Evolutionary conservation across 2,797 vertebrate genomes (phyloP).

Genomic region (Limosa lapponica): DNA sequence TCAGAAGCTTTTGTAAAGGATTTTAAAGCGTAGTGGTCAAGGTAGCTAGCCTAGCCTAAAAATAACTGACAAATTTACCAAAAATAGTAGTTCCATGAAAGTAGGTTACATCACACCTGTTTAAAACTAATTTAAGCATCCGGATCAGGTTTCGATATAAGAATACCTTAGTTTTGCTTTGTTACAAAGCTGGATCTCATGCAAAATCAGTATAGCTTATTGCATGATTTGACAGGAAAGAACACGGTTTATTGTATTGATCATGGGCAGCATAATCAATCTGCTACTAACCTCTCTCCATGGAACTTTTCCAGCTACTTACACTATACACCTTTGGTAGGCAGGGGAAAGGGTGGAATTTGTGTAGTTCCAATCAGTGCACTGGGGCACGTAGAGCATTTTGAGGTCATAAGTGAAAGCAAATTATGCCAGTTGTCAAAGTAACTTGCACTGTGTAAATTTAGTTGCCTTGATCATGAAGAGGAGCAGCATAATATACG

Average conservation of each 20-base stretch:
- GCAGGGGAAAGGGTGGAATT: neutral
- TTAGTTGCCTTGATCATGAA: fast-evolving
- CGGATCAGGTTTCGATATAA: neutral
- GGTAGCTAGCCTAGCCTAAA: neutral
- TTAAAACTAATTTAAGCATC: neutral
- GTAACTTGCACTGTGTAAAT: neutral
- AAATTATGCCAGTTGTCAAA: neutral
- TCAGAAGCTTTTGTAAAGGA: neutral
- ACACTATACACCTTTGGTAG: fast-evolving
- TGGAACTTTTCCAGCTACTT: neutral
- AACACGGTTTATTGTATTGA: neutral
- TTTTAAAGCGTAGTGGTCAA: neutral
- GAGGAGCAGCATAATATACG: neutral
- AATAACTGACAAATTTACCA: neutral
- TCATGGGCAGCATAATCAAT: neutral
- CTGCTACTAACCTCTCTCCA: neutral
- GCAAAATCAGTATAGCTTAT: neutral
- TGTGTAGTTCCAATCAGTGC: fast-evolving
- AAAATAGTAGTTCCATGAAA: neutral
- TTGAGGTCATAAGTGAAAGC: neutral
- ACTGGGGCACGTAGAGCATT: fast-evolving
- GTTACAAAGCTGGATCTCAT: neutral
- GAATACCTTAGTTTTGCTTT: neutral
- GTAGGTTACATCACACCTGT: neutral
- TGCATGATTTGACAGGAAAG: neutral